Evolutionary conservation across 2,113 vertebrate genomes (phyloP), one percentile per base, ranked within the genome.

Genomic region (Dicrurus megarhynchus): DNA sequence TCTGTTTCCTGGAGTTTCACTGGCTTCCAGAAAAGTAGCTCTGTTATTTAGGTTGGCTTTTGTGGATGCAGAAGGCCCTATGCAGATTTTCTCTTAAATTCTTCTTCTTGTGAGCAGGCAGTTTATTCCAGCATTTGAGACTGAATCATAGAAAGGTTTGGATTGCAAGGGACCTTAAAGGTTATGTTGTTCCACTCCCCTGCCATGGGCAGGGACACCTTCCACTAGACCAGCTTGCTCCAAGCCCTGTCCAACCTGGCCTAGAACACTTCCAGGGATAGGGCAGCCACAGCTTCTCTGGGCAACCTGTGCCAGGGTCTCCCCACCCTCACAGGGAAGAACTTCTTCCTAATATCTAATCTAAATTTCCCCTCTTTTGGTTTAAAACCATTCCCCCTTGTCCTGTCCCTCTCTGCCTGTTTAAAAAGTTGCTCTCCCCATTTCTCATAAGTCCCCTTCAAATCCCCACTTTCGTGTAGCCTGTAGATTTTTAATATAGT

Each of bases 391-490:
- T 56, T 49, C 15, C 22, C 15, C 49, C 35, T 70, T 56, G 7
- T 56, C 32, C 18, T 37, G 11, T 63, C 32, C 11, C 22, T 56
- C 55, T 69, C 47, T 42, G 8, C 35, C 26, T 61, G 12, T 61
- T 55, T 33, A 56, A 49, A 61, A 84, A 77, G 22, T 49, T 33
- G 21, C 13, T 84, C 18, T 63, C 26, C n/a, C 8, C 23, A 5
- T 53, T 55, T 74, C 15, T 68, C 6, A 0, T n/a, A 61, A 55
- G 63, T 26, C 27, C 27, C 10, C 27, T 69, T 90, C 32, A 63
- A 26, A 24, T 37, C 53, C 55, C 17, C 46, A 4, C 19, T 77
- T 56, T 10, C 0, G 0, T 9, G 7, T 77, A 26, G 19, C 12
- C 60, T 44, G 22, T 57, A 24, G 13, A 26, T 61, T 77, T 85